Percentiles rank a stretch among this genome's conserved stretches.
phyloP scores from a whole-genome alignment of 2,888 invertebrate species.

The Phaonia tiefii region DNA sequence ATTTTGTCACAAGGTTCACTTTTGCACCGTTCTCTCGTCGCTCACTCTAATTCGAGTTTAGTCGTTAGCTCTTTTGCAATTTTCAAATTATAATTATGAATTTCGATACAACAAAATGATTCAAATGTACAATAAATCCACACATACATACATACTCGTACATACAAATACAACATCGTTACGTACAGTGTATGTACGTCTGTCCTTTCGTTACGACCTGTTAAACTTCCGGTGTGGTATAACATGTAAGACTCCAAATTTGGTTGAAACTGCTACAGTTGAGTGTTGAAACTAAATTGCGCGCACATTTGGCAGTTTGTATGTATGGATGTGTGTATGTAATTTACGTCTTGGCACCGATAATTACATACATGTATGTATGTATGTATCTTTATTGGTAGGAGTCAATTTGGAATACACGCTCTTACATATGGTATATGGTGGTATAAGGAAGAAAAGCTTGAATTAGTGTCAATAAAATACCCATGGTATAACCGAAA shows the following conservation, averaged over 20 bases:
- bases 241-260: background rate
- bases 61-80: background rate
- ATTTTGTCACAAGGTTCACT: constrained; percentile 32
- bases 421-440: background rate
- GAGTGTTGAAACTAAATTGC: background rate
- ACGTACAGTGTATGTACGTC: background rate
- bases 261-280: background rate
- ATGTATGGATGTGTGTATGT: constrained; percentile 2
- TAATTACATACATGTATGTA: background rate
- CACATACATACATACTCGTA: background rate
- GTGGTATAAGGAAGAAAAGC: constrained; percentile 56
- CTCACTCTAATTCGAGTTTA: too few relatives aligned
- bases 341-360: background rate
- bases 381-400: background rate
- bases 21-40: too few relatives aligned
- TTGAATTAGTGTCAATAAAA: background rate
- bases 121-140: too few relatives aligned
- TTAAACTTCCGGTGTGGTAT: constrained; percentile 15
- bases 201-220: background rate
- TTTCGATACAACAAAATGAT: background rate
- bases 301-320: background rate
- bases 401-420: background rate
- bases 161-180: background rate
- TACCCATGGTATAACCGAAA: constrained; percentile 30
- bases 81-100: background rate